Base-by-base conservation (phyloP, 2,888 invertebrate genomes). In the Dexiosoma caninum region DNA sequence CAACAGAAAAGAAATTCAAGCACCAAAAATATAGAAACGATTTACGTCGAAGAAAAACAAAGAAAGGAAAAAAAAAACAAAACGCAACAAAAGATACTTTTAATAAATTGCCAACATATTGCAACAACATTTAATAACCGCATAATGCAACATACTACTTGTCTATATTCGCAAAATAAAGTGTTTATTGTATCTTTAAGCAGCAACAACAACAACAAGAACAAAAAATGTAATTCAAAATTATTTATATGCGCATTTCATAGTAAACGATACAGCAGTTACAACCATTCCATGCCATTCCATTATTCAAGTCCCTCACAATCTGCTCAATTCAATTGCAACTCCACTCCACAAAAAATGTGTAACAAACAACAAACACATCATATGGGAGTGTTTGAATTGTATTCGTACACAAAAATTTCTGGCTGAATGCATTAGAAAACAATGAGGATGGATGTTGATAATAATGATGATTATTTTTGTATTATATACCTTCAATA, bases 351-450 rank as follows among this genome's bases (percentile, higher is more conserved):
- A 79, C 59, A 66, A 80, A 71, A 70, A 42, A 80, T 71, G 44
- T 80, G 80, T 79, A 79, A 70, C 79, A 79, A 44, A 64, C 79
- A 79, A 59, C 79, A 64, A 79, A 59, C 79, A 64, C 70, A 76
- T 80, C 70, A 80, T 75, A 80, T 76, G 80, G 80, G 80, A 76
- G 80, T 80, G 75, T 71, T 59, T 71, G 75, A 70, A 76, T 82
- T 76, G 62, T 69, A 69, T 8, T 66, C 59, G 59, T 64, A 78
- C 19, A 70, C 66, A 67, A 55, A 49, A 72, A 82, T 80, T 82
- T 83, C 83, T 84, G 87, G 85, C 82, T 84, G 83, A 87, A 78
- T 85, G 87, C 88, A 87, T 87, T 87, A 87, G 86, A 87, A 77
- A 80, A 80, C 80, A 80, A 80, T 80, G 75, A 69, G 69, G 72